Base-by-base conservation (phyloP, 2,113 vertebrate species). In the Oceanodroma tethys region DNA sequence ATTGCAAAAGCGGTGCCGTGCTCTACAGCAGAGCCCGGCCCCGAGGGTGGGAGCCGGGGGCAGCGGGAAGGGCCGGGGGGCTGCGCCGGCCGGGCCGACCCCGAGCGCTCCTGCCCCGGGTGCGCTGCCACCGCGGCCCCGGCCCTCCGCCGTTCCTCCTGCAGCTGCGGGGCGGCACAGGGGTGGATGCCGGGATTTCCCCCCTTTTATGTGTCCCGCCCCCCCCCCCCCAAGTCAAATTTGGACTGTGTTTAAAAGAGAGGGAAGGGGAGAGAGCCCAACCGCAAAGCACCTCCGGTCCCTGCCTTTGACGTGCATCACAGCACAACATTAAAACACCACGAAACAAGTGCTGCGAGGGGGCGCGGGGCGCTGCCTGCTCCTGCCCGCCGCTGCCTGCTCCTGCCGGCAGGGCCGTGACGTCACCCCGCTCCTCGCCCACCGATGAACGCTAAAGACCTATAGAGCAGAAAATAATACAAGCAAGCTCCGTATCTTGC, bases 381-480 rank as follows among this genome's bases (percentile, higher is more conserved):
- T 86, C 73, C 84, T 92, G 89, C 98, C 97, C 98, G 98, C 97
- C 96, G 96, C 98, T 97, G 98, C 98, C 87, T 48, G 88, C 88
- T 40, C 29, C 82, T 85, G 90, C 94, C 96, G 98, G 99, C 99
- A 99, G 99, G 99, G 99, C 98, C 98, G 98, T 99, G 99, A 99
- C 99, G 99, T 99, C 99, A 99, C 98, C 94, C 96, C 97, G 99
- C 98, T 98, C 98, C 98, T 98, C 98, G 98, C 98, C 99, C 98
- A 98, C 98, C 99, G 98, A 98, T 98, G 98, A 98, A 98, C 98
- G 99, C 99, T 99, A 98, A 98, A 98, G 98, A 99, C 99, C 98
- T 98, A 98, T 97, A 98, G 98, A 99, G 98, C 98, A 98, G 98
- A 99, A 99, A 99, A 99, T 99, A 99, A 99, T 98, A 98, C 98